Base-by-base conservation (phyloP, 2,113 vertebrate species). In the Callopanchax toddi region DNA sequence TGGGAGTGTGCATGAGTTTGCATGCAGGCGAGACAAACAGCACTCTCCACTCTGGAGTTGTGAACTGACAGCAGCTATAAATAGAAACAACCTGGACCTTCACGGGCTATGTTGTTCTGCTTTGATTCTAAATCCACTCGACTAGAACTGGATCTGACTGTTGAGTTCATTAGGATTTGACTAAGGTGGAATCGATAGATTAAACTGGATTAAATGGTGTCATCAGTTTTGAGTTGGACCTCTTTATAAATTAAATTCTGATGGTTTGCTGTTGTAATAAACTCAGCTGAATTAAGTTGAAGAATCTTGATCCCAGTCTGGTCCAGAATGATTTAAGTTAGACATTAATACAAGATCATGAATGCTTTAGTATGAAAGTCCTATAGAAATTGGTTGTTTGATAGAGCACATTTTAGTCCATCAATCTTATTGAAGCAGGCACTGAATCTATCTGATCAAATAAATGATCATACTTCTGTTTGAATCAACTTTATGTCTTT, bases 41-140 rank as follows among this genome's bases (percentile, higher is more conserved):
- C 34, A 5, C 42, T 42, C 72, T 40, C 12, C 17, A 43, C 9
- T 44, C 46, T 37, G 40, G 43, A 54, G 49, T 54, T 74, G 70
- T 70, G 66, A 74, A 75, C 29, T 62, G 55, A 71, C 44, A 71
- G 29, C 42, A 44, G 67, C 67, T 82, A 71, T 54, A 72, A 77
- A 77, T 67, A 79, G 71, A 54, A 61, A 42, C 59, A 12, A 74
- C 56, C 34, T 67, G 18, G 16, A 26, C 34, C 22, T 61, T 34
- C 25, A 71, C 67, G 61, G 58, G 58, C 54, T 23, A 50, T 39
- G 65, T 20, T 9, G 3, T 39, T 54, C n/a, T 25, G 25, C 42
- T 48, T 25, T 48, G 45, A 48, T 48, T 48, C 12, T 23, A 21
- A 48, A 13, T 1, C 45, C 10, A 18, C n/a, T 44, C n/a, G 42